phyloP scores from a whole-genome alignment of 2,797 vertebrate species.

The Emydoidea blandingii region DNA sequence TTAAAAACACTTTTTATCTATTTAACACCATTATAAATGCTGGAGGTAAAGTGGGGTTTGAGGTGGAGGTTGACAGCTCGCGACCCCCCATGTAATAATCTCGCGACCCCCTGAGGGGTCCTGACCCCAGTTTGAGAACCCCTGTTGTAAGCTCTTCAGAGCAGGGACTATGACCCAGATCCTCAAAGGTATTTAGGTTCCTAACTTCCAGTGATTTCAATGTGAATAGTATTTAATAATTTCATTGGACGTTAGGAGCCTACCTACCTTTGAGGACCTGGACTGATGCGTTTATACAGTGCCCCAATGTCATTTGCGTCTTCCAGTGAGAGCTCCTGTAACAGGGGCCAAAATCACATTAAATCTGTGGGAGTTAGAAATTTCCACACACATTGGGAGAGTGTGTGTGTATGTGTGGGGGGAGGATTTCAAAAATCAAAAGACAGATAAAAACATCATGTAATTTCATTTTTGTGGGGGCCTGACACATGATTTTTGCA shows the following conservation, averaged over 20 bases:
- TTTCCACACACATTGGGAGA: neutral
- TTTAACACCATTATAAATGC: too few relatives aligned
- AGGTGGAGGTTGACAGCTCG: too few relatives aligned
- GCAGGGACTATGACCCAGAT: neutral
- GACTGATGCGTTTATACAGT: neutral
- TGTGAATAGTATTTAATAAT: neutral
- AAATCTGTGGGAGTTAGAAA: neutral
- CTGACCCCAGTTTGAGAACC: too few relatives aligned
- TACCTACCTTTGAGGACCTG: neutral
- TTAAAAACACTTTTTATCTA: too few relatives aligned
- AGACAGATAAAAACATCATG: neutral
- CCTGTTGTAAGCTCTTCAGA: neutral
- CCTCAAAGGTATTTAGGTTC: neutral
- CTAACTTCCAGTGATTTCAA: neutral
- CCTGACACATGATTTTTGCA: neutral
- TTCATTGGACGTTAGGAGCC: neutral
- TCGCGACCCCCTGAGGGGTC: too few relatives aligned
- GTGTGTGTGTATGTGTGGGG: neutral
- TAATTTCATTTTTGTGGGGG: neutral
- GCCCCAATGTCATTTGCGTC: neutral
- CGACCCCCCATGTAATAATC: too few relatives aligned
- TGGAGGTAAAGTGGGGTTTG: too few relatives aligned
- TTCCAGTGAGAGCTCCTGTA: neutral
- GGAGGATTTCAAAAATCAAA: neutral
- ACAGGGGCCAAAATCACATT: neutral